Base-by-base conservation (phyloP, 2,888 invertebrate species). In the Didymodactylos carnosus region DNA sequence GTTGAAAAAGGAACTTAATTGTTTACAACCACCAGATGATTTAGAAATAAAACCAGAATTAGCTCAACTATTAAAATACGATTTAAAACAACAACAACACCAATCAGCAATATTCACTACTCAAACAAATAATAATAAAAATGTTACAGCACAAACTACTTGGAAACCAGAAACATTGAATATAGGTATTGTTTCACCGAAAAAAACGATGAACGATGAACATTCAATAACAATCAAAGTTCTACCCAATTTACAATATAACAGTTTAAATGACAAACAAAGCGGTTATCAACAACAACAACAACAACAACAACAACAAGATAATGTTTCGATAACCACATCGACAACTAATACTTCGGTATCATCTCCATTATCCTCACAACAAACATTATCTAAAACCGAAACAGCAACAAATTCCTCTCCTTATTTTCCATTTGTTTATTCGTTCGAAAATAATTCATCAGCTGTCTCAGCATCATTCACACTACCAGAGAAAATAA, bases 1-100 rank as follows among this genome's bases (percentile, higher is more conserved):
- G 80, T 85, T 94, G 77, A 88, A 91, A 79, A 92, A 92, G 82
- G 92, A 92, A 84, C 85, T 94, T 78, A 87, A 88, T 76, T 91
- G 91, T 84, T 86, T 94, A 82, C 88, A 89, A 79, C 88, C 90
- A 41, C 92, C 92, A 10, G 85, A 87, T 69, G 90, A 89, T 19
- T 83, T 90, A 8, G 14, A 7, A 1, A 62, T 62, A 8, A 29
- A 29, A 62, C n/a, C 62, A 1, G 62, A 62, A 62, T 35, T 62
- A 62, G 4, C 62, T 35, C 7, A 11, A 19, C 0, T 35, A 19
- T 35, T 62, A 35, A 1, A 35, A n/a, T 16, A 19, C 3, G 14
- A 7, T 2, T 35, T 62, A 8, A 29, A 29, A 62, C n/a, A 29
- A 1, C 35, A 62, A 62, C n/a, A 35, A 62, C 3, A 29, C 29